Evolutionary conservation across 2,113 vertebrate species (phyloP).

Genomic region (Planiliza haematocheilus): DNA sequence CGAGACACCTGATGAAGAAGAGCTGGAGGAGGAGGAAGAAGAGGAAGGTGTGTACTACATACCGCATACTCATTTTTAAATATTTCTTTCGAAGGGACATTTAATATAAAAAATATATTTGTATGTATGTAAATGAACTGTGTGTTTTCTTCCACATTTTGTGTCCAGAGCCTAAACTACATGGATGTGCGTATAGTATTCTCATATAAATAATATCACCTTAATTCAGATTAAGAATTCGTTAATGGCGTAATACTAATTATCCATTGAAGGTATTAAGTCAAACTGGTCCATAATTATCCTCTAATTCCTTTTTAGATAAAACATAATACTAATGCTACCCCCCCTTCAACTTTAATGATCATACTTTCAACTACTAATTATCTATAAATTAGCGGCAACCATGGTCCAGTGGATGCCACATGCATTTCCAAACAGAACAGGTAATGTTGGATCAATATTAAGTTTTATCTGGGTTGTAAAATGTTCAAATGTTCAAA

Average conservation of each 20-base stretch:
- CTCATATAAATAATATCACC: slow-evolving; percentile 28
- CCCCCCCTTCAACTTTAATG: slow-evolving; percentile 9
- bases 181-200: slow-evolving; percentile 69
- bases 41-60: slow-evolving; percentile 83
- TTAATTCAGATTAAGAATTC: slow-evolving; percentile 28
- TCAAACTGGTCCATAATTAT: slow-evolving; percentile 19
- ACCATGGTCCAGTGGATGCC: background rate
- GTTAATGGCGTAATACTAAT: slow-evolving; percentile 51
- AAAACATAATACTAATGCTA: slow-evolving; percentile 24
- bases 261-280: slow-evolving; percentile 27
- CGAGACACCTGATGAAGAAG: slow-evolving; percentile 94
- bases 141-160: slow-evolving; percentile 52
- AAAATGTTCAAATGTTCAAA: too few species aligned
- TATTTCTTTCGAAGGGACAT: background rate
- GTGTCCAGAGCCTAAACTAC: slow-evolving; percentile 71
- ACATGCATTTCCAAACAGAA: background rate
- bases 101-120: background rate
- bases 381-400: background rate
- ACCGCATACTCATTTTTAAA: too few species aligned
- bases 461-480: too few species aligned
- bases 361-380: background rate
- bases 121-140: slow-evolving; percentile 21
- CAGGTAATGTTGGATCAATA: too few species aligned
- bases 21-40: slow-evolving; percentile 92
- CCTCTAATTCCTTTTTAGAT: slow-evolving; percentile 26